phyloP scores from a whole-genome alignment of 2,113 vertebrate genomes.

The Tricholaema leucomelas region DNA sequence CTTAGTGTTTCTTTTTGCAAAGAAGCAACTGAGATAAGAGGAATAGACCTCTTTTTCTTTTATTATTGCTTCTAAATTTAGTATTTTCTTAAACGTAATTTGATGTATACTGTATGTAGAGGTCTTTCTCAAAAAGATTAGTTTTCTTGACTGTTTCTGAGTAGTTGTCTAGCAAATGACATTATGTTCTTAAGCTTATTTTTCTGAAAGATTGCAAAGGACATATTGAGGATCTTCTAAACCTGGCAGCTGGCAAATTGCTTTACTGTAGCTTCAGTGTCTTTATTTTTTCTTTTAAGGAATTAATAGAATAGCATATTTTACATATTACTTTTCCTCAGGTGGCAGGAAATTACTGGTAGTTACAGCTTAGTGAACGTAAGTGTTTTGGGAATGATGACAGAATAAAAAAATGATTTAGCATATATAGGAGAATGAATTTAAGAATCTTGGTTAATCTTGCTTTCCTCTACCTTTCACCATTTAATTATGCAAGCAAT shows the following conservation, averaged over 20 bases:
- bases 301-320: neutral
- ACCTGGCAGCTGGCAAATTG: conserved; percentile 33
- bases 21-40: neutral
- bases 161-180: conserved; percentile 38
- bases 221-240: conserved; percentile 15
- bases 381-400: neutral
- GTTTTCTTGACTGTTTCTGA: conserved; percentile 11
- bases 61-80: neutral
- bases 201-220: conserved; percentile 25
- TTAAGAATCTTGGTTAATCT: neutral
- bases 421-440: neutral
- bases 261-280: neutral
- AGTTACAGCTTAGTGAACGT: neutral
- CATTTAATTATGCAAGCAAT: neutral
- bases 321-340: neutral
- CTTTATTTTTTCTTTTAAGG: conserved; percentile 32
- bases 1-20: neutral
- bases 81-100: neutral
- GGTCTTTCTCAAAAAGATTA: neutral
- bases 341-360: neutral
- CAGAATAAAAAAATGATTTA: neutral
- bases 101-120: neutral
- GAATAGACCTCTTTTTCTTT: neutral
- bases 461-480: neutral
- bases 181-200: conserved; percentile 24